These are phyloP conservation scores for Blera fallax DNA, from an alignment of 2,888 invertebrate species.

Conservation along the genomic window DNA sequence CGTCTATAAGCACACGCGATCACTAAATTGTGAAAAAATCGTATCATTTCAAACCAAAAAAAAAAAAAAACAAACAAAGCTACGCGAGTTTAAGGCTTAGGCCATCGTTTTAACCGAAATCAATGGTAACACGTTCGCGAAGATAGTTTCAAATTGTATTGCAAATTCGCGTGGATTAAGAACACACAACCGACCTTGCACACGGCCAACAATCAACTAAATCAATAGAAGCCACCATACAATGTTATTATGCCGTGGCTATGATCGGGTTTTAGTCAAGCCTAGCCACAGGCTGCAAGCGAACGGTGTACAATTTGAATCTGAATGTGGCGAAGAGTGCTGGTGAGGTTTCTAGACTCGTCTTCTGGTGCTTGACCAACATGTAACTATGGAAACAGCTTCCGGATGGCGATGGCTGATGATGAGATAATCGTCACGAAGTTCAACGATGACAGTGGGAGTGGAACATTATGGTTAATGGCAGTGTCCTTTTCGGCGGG, in stretches of 20 bases:
- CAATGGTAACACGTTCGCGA: conserved; percentile 28
- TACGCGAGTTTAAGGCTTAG: background rate
- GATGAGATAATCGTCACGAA: conserved; percentile 50
- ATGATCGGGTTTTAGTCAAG: conserved; percentile 58
- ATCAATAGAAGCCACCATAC: conserved; percentile 51
- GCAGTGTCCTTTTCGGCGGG: conserved; percentile 2
- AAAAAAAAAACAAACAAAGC: background rate
- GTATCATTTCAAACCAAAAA: background rate
- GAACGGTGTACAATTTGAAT: conserved; percentile 34
- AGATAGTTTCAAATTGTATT: background rate
- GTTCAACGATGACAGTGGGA: conserved; percentile 21
- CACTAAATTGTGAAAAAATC: background rate
- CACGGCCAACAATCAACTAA: conserved; percentile 63
- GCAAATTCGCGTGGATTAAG: conserved; percentile 33
- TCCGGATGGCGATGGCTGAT: conserved; percentile 13
- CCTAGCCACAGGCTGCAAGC: conserved; percentile 36
- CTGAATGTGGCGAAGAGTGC: background rate
- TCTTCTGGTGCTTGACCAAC: conserved; percentile 39
- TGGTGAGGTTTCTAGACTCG: conserved; percentile 27
- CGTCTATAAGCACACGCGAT: conserved; percentile 10
- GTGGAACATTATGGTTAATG: conserved; percentile 5
- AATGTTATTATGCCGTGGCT: conserved; percentile 41
- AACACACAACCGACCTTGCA: conserved; percentile 68
- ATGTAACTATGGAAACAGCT: conserved; percentile 13
- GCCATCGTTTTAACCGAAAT: conserved; percentile 6